A percentile compares a stretch with the other conserved stretches of the same genome.
These are phyloP conservation scores for Cataglyphis cursor DNA, from an alignment of 2,888 invertebrate genomes.

Conservation along the genomic window DNA sequence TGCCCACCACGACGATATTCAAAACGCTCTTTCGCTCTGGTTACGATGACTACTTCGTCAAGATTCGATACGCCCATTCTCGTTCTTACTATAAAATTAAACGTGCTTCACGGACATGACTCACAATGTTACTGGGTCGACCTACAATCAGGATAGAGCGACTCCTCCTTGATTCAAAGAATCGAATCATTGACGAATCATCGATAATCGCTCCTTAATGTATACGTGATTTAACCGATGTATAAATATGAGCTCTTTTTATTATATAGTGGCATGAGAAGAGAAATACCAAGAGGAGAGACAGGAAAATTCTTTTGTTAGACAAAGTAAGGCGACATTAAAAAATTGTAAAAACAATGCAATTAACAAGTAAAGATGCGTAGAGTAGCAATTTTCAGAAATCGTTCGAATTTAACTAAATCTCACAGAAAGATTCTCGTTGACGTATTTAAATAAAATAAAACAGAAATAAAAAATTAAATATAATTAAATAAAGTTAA, in stretches of 20 bases:
- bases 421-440: background rate
- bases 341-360: background rate
- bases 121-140: constrained; percentile 55
- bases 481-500: too few species aligned
- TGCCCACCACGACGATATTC: constrained; percentile 61
- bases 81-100: constrained; percentile 58
- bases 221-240: constrained; percentile 3
- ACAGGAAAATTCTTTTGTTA: background rate
- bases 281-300: background rate
- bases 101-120: constrained; percentile 46
- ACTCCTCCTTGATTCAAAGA: constrained; percentile 21
- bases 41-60: constrained; percentile 60
- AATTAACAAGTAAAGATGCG: background rate
- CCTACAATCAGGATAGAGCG: constrained; percentile 39
- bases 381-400: background rate
- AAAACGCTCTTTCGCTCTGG: constrained; percentile 64
- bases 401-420: background rate
- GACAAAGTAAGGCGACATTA: background rate
- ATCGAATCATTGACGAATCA: constrained; percentile 70
- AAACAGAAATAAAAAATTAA: too few species aligned
- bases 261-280: too few species aligned
- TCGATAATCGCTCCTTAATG: constrained; percentile 69
- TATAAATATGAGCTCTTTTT: background rate
- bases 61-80: constrained; percentile 73
- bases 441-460: background rate